These are phyloP conservation scores for Cepphus grylle DNA, from an alignment of 2,113 vertebrate species.

Conservation along the genomic window DNA sequence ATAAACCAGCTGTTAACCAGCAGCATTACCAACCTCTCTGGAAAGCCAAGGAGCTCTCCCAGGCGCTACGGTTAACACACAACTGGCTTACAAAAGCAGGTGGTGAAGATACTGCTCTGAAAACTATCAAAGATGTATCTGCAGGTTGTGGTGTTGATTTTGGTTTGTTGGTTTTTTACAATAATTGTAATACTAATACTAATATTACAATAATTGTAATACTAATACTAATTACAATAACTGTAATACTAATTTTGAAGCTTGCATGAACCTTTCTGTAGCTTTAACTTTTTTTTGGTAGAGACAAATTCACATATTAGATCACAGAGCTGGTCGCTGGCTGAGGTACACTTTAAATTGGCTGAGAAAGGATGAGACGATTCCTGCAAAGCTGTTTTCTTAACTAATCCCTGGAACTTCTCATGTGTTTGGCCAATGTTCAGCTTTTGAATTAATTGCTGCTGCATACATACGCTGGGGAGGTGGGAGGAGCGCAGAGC, in stretches of 20 bases:
- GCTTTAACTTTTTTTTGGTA: background rate
- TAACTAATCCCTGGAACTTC: background rate
- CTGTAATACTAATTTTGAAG: background rate
- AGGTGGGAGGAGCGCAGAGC: background rate
- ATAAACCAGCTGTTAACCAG: conserved; percentile 11
- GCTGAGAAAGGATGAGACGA: background rate
- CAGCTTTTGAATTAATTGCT: background rate
- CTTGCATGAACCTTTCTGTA: background rate
- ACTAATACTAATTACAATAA: no score
- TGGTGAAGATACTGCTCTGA: background rate
- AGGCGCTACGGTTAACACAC: background rate
- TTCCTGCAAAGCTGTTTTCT: conserved; percentile 9
- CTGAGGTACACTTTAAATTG: background rate
- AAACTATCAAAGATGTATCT: background rate
- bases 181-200: no score
- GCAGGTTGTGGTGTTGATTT: background rate
- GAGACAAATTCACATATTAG: background rate
- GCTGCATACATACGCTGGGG: background rate
- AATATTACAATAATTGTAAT: no score
- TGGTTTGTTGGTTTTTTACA: background rate
- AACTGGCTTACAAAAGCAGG: background rate
- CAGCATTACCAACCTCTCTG: background rate
- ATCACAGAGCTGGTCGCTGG: background rate
- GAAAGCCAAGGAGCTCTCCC: background rate
- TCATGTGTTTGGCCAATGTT: background rate